A percentile compares a stretch with the other conserved stretches of the same genome.
These are phyloP conservation scores for Chloropsis hardwickii DNA, from an alignment of 2,113 vertebrate genomes.

Conservation along the genomic window DNA sequence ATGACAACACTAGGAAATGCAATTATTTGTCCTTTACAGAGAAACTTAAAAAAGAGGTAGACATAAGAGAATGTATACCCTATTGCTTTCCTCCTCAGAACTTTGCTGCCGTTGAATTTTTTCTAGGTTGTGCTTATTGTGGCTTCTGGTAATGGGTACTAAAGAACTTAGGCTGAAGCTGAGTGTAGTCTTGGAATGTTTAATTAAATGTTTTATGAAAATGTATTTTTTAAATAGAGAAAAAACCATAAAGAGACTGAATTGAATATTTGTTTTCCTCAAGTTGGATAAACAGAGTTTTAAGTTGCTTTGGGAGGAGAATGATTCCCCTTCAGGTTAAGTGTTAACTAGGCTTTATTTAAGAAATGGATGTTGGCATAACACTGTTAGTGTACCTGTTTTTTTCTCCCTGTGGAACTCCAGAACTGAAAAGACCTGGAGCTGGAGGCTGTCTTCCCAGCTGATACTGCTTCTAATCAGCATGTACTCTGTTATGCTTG, in stretches of 20 bases:
- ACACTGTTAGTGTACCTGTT: background rate
- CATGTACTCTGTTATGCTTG: background rate
- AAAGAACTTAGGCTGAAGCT: background rate
- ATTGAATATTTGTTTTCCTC: background rate
- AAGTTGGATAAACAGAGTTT: background rate
- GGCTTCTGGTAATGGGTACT: background rate
- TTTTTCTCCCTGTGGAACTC: background rate
- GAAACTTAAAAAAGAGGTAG: background rate
- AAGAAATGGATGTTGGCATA: background rate
- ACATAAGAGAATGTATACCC: background rate
- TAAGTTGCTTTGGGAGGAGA: background rate
- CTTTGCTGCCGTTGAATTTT: background rate
- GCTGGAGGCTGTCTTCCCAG: background rate
- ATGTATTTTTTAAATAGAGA: background rate
- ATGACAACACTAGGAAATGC: background rate
- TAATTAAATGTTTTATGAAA: background rate
- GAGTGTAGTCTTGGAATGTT: background rate
- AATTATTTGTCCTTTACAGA: background rate
- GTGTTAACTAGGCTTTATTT: background rate
- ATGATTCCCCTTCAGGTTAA: background rate
- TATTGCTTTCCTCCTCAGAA: background rate
- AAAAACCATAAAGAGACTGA: accelerated
- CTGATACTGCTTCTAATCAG: background rate
- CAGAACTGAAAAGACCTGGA: background rate
- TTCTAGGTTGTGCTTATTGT: background rate